These are phyloP conservation scores for Sisor rabdophorus DNA, from an alignment of 2,113 vertebrate genomes.

Conservation along the genomic window DNA sequence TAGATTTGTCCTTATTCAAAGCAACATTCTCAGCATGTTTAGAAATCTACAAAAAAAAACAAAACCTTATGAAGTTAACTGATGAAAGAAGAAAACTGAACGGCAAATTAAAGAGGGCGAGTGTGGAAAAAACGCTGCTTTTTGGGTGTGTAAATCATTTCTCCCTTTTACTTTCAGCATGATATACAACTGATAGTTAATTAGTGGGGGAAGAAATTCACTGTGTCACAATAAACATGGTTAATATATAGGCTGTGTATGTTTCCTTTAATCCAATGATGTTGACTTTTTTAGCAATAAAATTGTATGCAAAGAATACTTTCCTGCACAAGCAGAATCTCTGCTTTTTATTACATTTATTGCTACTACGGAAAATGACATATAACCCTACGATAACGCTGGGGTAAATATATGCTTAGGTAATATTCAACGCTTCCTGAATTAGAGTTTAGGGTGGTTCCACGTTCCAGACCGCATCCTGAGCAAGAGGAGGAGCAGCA, in stretches of 20 bases:
- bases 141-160: too few species aligned
- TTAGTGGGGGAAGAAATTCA: not conserved
- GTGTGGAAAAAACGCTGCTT: not conserved
- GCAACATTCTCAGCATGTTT: too few species aligned
- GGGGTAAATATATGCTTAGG: slow-evolving; percentile 29
- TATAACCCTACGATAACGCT: not conserved
- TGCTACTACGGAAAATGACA: not conserved
- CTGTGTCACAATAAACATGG: not conserved
- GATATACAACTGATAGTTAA: not conserved
- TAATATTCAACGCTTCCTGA: slow-evolving; percentile 7
- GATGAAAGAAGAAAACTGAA: too few species aligned
- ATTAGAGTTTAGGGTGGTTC: slow-evolving; percentile 21
- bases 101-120: not conserved
- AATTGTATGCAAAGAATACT: too few species aligned
- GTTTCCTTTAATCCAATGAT: not conserved
- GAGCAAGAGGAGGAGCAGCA: not conserved
- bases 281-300: not conserved
- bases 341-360: slow-evolving; percentile 6
- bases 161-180: not conserved
- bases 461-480: slow-evolving; percentile 7
- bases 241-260: not conserved
- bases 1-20: not conserved
- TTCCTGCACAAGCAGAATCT: too few species aligned
- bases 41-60: too few species aligned
- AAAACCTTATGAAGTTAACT: too few species aligned